Base-by-base conservation (phyloP, 1,140 invertebrate species). In the Drosophila suzukii region DNA sequence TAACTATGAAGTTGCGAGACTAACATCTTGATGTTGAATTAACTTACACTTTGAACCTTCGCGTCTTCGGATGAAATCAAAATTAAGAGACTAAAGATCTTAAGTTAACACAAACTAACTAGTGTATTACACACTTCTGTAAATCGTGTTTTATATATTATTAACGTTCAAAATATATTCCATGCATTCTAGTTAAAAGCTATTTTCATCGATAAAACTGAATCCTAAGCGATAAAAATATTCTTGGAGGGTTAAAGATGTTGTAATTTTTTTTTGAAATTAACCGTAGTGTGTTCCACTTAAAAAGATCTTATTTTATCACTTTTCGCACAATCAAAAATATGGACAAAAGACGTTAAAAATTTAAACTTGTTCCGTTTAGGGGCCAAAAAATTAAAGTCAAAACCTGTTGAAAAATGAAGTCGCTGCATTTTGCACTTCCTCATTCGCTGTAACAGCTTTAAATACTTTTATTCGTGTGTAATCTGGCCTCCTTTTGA, bases 401-500 rank as follows among this genome's bases (percentile, higher is more conserved):
- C 4, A 44, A 36, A 36, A 50, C 49, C 49, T 15, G 49, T 32
- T 32, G 10, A 10, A 17, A 32, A 15, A 32, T 11, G n/a, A 12
- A 15, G 27, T 27, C 8, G 47, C 13, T 49, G 49, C 49, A 32
- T 50, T 50, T 50, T 5, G 27, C 15, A 53, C 50, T 53, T 53
- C 50, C 50, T 36, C 15, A 20, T 53, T 34, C 11, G 50, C 15
- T 36, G 32, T 20, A 36, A 53, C 12, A 15, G 15, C 15, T 36
- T 36, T 53, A 30, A 6, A 11, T 32, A 5, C n/a, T 34, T 30
- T 50, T 50, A 11, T 50, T 50, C 30, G n/a, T 15, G n/a, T n/a
- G 13, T 27, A 27, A 47, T 20, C 20, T 13, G 20, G n/a, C 39
- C n/a, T 44, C 15, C 15, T 4, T 11, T 46, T 44, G 1, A n/a